phyloP scores from a whole-genome alignment of 2,888 invertebrate species.

The Tigriopus californicus region DNA sequence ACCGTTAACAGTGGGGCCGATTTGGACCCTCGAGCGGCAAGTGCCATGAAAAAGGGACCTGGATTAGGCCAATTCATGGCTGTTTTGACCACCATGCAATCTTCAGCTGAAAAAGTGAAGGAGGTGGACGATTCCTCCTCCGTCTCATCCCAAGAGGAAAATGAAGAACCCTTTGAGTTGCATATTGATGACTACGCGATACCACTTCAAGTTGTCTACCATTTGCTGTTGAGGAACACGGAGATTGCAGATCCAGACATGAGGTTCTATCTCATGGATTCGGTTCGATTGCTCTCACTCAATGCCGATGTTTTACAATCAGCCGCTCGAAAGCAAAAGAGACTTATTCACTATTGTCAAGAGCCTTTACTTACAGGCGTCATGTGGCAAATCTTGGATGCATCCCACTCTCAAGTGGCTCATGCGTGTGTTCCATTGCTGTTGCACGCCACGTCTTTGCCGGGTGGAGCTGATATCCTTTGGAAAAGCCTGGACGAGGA shows the following conservation, averaged over 20 bases:
- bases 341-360: slow-evolving; percentile 88
- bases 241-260: slow-evolving; percentile 59
- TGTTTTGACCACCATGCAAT: slow-evolving; percentile 9
- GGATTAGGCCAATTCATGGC: slow-evolving; percentile 15
- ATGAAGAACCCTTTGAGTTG: neutral
- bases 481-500: slow-evolving; percentile 87
- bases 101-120: slow-evolving; percentile 8
- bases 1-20: neutral
- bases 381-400: slow-evolving; percentile 77
- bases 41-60: slow-evolving; percentile 2
- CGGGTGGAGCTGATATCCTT: slow-evolving; percentile 83
- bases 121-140: slow-evolving; percentile 2
- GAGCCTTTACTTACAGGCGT: slow-evolving; percentile 41
- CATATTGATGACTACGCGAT: neutral
- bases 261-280: slow-evolving; percentile 74
- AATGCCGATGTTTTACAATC: slow-evolving; percentile 81
- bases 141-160: neutral
- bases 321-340: slow-evolving; percentile 68
- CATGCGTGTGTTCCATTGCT: slow-evolving; percentile 78
- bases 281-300: slow-evolving; percentile 69
- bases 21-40: neutral
- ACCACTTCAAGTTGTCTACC: slow-evolving; percentile 5
- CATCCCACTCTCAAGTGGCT: slow-evolving; percentile 53
- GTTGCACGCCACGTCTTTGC: slow-evolving; percentile 81
- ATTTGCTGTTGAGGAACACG: slow-evolving; percentile 19